Conservation (phyloP, 2,797 vertebrate genomes). For the Betta splendens region DNA sequence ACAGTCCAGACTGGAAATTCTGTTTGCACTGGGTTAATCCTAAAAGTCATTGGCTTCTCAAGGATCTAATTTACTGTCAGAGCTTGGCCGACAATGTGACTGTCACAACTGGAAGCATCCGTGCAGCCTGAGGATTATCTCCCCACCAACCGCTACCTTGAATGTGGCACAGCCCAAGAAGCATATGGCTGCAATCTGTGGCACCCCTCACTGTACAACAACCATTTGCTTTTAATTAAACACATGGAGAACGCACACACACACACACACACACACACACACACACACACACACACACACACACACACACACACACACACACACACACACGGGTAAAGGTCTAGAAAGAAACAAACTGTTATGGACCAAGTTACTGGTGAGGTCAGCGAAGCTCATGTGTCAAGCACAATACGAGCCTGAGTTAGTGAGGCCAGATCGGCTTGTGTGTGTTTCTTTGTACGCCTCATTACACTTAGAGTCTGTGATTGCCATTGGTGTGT, state of each 20-base stretch:
- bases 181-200: constrained; percentile 75
- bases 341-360: constrained; percentile 32
- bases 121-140: constrained; percentile 52
- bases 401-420: constrained; percentile 33
- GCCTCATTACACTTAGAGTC: constrained; percentile 23
- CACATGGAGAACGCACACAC: constrained; percentile 53
- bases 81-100: constrained; percentile 24
- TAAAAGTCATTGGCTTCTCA: not conserved
- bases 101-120: constrained; percentile 51
- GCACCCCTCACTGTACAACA: constrained; percentile 40
- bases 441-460: constrained; percentile 7
- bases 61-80: constrained; percentile 28
- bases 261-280: constrained; percentile 7
- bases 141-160: constrained; percentile 41
- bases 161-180: constrained; percentile 45
- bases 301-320: constrained; percentile 18
- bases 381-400: constrained; percentile 27
- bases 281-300: constrained; percentile 7
- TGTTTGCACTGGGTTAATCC: not conserved
- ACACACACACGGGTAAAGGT: not conserved
- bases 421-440: constrained; percentile 12
- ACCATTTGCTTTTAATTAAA: constrained; percentile 72
- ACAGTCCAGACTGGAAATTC: constrained; percentile 3
- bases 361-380: constrained; percentile 26
- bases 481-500: constrained; percentile 30